Conservation (phyloP, 2,888 invertebrate genomes). For the Melipona beecheii region DNA sequence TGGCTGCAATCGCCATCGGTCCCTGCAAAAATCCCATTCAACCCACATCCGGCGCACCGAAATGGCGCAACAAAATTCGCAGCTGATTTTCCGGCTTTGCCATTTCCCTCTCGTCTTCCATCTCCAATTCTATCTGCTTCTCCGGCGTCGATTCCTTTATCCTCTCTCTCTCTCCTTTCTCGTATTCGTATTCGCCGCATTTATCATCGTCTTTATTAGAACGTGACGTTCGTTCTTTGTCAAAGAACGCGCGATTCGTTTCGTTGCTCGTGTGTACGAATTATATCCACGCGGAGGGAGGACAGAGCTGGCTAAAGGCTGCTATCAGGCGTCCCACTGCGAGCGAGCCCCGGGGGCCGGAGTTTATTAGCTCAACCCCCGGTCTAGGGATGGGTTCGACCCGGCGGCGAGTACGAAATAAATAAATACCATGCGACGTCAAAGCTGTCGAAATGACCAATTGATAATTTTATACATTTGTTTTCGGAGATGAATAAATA, state of each 20-base stretch:
- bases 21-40: conserved; percentile 15
- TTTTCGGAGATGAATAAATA: too few species aligned
- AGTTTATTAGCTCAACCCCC: conserved; percentile 79
- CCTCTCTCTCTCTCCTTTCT: conserved; percentile 1
- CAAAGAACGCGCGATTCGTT: conserved; percentile 1
- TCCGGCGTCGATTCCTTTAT: neutral
- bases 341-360: conserved; percentile 71
- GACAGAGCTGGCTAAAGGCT: conserved; percentile 63
- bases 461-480: too few species aligned
- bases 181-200: neutral
- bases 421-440: neutral
- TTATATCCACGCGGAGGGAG: conserved; percentile 47
- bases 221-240: neutral
- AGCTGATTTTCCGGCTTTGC: conserved; percentile 31
- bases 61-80: neutral
- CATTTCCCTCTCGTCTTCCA: conserved; percentile 9
- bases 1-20: neutral
- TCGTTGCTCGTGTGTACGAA: conserved; percentile 28
- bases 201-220: neutral
- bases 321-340: conserved; percentile 72
- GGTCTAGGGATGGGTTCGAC: conserved; percentile 59
- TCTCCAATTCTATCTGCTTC: neutral
- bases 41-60: conserved; percentile 19
- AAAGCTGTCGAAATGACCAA: too few species aligned
- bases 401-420: conserved; percentile 1